Conservation (phyloP, 2,888 invertebrate genomes). For the Eulithis testata region DNA sequence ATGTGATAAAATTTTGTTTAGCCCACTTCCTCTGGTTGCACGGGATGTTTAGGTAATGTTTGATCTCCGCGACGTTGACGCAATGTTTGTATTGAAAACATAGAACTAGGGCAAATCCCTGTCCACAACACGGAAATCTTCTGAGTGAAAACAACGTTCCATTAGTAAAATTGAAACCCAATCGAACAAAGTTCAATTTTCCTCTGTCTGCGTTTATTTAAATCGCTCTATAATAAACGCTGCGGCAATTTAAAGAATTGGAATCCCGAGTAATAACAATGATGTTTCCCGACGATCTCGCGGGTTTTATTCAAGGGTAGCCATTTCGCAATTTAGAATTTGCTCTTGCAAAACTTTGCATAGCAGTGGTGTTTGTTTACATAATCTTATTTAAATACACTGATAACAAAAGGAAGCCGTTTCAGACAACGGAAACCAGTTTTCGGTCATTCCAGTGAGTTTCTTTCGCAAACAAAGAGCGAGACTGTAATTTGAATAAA, state of each 20-base stretch:
- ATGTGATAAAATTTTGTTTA: conserved; percentile 65
- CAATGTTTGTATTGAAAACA: conserved; percentile 74
- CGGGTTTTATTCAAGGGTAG: conserved; percentile 31
- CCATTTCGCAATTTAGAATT: conserved; percentile 48
- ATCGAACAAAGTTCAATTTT: conserved; percentile 32
- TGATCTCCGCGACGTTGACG: conserved; percentile 50
- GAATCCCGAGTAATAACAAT: conserved; percentile 33
- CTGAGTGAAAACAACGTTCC: conserved; percentile 57
- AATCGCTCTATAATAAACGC: conserved; percentile 30
- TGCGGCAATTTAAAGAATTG: conserved; percentile 32
- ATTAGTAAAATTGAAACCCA: conserved; percentile 54
- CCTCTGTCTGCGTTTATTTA: conserved; percentile 32
- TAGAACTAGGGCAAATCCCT: conserved; percentile 63
- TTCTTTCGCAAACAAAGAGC: conserved; percentile 30
- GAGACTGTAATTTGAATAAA: conserved; percentile 30
- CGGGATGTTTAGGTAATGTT: conserved; percentile 71
- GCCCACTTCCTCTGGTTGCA: conserved; percentile 63
- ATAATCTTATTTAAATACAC: conserved; percentile 50
- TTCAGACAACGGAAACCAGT: conserved; percentile 27
- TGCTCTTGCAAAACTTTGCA: conserved; percentile 46
- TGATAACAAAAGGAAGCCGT: conserved; percentile 32
- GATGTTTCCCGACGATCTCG: conserved; percentile 38
- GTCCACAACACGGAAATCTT: conserved; percentile 47
- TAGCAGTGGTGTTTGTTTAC: conserved; percentile 45
- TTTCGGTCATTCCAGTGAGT: conserved; percentile 25